phyloP scores from a whole-genome alignment of 2,888 invertebrate genomes.

The Eurytoma adleriae region DNA sequence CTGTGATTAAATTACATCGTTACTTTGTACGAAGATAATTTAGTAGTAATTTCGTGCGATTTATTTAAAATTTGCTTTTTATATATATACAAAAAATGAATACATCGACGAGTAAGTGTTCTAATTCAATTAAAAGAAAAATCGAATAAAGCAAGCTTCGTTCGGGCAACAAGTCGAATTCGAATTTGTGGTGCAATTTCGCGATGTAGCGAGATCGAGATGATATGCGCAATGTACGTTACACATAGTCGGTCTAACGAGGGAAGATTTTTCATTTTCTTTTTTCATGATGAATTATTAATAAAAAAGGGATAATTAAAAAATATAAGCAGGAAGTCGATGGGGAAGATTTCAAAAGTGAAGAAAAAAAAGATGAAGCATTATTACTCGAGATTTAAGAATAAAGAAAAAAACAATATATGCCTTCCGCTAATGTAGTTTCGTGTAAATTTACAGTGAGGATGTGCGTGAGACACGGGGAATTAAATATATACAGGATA shows the following conservation, averaged over 20 bases:
- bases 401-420: conserved; percentile 51
- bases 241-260: conserved; percentile 14
- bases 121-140: no score
- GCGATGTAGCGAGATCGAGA: conserved; percentile 8
- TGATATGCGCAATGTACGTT: background rate
- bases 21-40: no score
- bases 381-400: conserved; percentile 40
- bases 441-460: conserved; percentile 50
- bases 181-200: conserved; percentile 42
- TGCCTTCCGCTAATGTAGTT: conserved; percentile 57
- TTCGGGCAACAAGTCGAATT: background rate
- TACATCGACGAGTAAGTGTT: no score
- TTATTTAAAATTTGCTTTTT: no score
- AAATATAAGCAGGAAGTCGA: background rate
- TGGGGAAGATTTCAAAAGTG: background rate
- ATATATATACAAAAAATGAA: no score
- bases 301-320: background rate
- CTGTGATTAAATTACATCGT: conserved; percentile 3
- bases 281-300: background rate
- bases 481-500: conserved; percentile 19
- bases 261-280: background rate
- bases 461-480: conserved; percentile 15
- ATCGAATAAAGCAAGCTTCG: no score
- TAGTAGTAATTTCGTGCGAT: no score
- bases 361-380: background rate